Evolutionary conservation across 2,888 invertebrate species (phyloP).

Genomic region (Fissipunctia ypsillon): DNA sequence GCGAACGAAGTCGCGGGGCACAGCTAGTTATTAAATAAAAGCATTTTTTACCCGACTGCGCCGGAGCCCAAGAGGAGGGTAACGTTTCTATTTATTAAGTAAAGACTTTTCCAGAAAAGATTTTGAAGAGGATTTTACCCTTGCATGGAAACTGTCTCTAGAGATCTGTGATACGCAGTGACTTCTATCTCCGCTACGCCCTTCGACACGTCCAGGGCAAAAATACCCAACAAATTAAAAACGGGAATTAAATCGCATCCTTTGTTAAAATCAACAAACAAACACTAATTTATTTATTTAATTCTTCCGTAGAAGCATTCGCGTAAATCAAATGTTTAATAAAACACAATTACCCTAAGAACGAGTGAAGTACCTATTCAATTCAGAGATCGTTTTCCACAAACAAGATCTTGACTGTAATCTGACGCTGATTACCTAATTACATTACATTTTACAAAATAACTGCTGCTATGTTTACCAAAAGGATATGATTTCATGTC

Average conservation of each 20-base stretch:
- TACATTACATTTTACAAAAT: constrained; percentile 29
- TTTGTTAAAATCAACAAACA: constrained; percentile 30
- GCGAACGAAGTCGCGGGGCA: too few species aligned
- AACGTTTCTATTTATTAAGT: too few species aligned
- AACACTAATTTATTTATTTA: constrained; percentile 26
- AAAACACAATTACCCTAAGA: constrained; percentile 50
- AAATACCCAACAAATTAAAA: constrained; percentile 1
- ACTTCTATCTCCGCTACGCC: neutral
- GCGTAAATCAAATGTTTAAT: constrained; percentile 45
- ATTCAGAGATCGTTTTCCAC: constrained; percentile 45
- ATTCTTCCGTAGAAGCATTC: constrained; percentile 30
- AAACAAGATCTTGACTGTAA: constrained; percentile 50
- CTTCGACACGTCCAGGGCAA: neutral
- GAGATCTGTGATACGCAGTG: neutral
- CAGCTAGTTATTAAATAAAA: too few species aligned
- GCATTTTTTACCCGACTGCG: too few species aligned
- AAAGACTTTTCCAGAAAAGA: too few species aligned
- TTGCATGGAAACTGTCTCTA: neutral
- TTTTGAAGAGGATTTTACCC: too few species aligned
- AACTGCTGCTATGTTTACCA: constrained; percentile 20
- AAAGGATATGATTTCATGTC: neutral
- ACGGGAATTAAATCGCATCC: neutral
- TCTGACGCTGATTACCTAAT: constrained; percentile 44
- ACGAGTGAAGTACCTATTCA: constrained; percentile 29
- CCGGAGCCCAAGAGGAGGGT: too few species aligned